Conservation (phyloP, 2,888 invertebrate genomes). For the Caenorhabditis afra region DNA sequence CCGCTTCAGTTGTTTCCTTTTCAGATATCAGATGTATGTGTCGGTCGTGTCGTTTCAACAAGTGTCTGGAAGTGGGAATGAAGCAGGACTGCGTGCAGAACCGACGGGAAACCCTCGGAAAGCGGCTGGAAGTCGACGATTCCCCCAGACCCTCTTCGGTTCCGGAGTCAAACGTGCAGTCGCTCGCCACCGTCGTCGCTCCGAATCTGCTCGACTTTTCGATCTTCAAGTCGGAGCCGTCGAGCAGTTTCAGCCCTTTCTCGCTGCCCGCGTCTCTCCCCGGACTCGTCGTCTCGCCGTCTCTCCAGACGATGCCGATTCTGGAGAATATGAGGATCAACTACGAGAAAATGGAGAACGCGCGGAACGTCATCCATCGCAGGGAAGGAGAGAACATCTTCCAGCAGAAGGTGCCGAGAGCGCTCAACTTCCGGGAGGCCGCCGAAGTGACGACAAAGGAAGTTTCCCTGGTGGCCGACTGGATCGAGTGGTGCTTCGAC, state of each 20-base stretch:
- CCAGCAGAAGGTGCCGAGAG: conserved; percentile 39
- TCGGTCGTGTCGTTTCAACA: conserved; percentile 73
- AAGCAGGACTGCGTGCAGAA: conserved; percentile 61
- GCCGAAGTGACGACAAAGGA: conserved; percentile 29
- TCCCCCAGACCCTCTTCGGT: neutral
- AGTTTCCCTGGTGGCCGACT: conserved; percentile 48
- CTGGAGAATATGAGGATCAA: conserved; percentile 43
- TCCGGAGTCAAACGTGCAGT: neutral
- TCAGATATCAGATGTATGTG: conserved; percentile 60
- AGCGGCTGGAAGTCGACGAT: neutral
- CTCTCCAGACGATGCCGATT: conserved; percentile 43
- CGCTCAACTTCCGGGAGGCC: conserved; percentile 31
- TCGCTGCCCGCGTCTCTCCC: conserved; percentile 16
- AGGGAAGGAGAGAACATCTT: conserved; percentile 42
- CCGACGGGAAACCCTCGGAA: conserved; percentile 12
- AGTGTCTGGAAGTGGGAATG: conserved; percentile 74
- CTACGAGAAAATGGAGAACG: conserved; percentile 49
- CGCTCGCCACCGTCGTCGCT: neutral
- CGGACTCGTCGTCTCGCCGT: conserved; percentile 14
- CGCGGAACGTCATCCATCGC: conserved; percentile 39
- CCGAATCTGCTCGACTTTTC: conserved; percentile 12
- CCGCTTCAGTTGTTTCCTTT: neutral
- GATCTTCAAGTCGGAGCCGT: conserved; percentile 13
- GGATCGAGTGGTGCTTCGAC: conserved; percentile 46
- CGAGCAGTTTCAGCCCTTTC: conserved; percentile 8